Percentiles rank a stretch among this genome's conserved stretches.
Evolutionary conservation across 2,113 vertebrate genomes (phyloP).

Genomic region (Chaetodon auriga): DNA sequence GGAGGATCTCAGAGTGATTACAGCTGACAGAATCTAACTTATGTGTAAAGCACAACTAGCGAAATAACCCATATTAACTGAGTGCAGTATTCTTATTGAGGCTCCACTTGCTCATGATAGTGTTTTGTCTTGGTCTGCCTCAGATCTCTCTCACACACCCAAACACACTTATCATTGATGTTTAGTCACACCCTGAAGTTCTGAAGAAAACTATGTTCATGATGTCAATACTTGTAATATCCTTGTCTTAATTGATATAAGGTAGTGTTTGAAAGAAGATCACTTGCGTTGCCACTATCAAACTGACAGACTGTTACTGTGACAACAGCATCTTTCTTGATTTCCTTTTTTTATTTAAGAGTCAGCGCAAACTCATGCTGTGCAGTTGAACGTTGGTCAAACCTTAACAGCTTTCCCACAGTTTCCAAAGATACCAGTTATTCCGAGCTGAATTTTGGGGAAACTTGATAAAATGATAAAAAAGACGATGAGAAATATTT

Average conservation of each 20-base stretch:
- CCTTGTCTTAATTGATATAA: neutral
- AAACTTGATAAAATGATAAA: neutral
- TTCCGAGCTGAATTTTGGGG: neutral
- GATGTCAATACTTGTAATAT: neutral
- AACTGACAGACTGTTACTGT: no score
- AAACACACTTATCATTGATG: conserved; percentile 14
- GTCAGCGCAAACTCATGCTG: neutral
- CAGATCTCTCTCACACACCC: neutral
- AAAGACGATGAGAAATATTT: neutral
- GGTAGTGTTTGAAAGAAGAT: neutral
- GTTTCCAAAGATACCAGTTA: neutral
- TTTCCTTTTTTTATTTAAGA: neutral
- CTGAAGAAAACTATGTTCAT: neutral
- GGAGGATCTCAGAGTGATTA: neutral
- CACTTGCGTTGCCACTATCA: neutral
- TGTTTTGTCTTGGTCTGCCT: conserved; percentile 12
- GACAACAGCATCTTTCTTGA: neutral
- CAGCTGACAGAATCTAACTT: neutral
- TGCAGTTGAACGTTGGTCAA: neutral
- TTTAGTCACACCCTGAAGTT: conserved; percentile 14
- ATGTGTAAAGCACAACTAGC: neutral
- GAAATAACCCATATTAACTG: neutral
- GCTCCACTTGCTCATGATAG: no score
- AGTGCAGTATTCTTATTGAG: neutral
- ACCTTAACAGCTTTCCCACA: neutral